Base-by-base conservation (phyloP, 1,140 invertebrate genomes). In the Ips nitidus region DNA sequence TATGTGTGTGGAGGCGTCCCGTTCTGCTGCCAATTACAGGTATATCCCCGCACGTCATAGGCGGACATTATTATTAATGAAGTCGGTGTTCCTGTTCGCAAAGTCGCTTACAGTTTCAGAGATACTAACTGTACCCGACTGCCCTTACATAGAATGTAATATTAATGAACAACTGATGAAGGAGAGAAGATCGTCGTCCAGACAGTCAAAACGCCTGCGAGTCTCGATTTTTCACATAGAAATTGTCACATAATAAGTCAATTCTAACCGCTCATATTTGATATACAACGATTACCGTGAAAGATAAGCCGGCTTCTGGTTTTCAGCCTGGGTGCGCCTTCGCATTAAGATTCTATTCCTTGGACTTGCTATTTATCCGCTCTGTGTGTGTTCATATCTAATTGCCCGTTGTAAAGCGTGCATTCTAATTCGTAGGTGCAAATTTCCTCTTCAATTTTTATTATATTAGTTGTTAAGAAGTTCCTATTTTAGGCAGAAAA, bases 211-310 rank as follows among this genome's bases (percentile, higher is more conserved):
- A 45, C 22, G 59, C 22, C 59, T 61, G 59, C 59, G 47, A 7
- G 39, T 41, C 22, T 36, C 8, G 38, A 61, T 61, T 61, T 61
- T 61, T 61, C 43, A 61, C 40, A 47, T 4, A 47, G 59, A 22
- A 61, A 47, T 61, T 61, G 59, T 61, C 59, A 61, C 59, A 22
- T 61, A 47, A 45, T 61, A 61, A 40, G 43, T 61, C 59, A 63
- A 52, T 52, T 52, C 7, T 63, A 63, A 39, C 47, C 47, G 36
- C 7, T 52, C 47, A 52, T 63, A n/a, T 63, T 63, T 63, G 45
- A 63, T 53, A 52, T 41, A 50, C 45, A 47, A n/a, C 22, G 59
- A 61, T 61, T 47, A n/a, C 61, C 37, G n/a, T 63, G 47, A 22
- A 41, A 63, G 61, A 63, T 52, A 63, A 63, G 47, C 36, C 39